Evolutionary conservation across 1,140 invertebrate genomes (phyloP).

Genomic region (Cecropterus lyciades): DNA sequence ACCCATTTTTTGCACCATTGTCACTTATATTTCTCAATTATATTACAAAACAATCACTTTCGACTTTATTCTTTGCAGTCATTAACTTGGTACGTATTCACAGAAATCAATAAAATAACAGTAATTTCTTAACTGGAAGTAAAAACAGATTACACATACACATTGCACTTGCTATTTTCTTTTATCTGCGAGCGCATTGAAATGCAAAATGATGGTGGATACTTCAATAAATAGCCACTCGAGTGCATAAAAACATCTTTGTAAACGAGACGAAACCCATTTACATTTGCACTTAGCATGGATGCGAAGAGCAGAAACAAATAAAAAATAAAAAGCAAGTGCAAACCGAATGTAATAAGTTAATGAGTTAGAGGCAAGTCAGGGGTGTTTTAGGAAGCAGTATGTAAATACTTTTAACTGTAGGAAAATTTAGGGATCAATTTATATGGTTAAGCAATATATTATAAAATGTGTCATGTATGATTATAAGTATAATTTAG

Average conservation of each 20-base stretch:
- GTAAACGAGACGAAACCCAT: slow-evolving; percentile 70
- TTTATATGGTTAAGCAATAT: too few species aligned
- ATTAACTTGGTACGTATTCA: not conserved
- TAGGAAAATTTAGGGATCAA: too few species aligned
- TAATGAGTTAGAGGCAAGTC: too few species aligned
- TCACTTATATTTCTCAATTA: too few species aligned
- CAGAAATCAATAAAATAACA: not conserved
- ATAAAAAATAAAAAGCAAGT: slow-evolving; percentile 58
- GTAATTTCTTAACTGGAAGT: not conserved
- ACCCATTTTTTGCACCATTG: too few species aligned
- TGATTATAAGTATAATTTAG: too few species aligned
- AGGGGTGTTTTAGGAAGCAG: too few species aligned
- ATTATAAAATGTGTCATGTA: too few species aligned
- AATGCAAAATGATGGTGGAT: slow-evolving; percentile 49
- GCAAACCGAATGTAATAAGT: slow-evolving; percentile 20
- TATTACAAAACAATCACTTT: too few species aligned
- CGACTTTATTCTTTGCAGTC: not conserved
- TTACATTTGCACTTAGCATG: slow-evolving; percentile 72
- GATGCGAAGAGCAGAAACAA: slow-evolving; percentile 61
- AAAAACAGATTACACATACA: slow-evolving; percentile 16
- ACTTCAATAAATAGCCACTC: slow-evolving; percentile 63
- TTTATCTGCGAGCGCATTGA: slow-evolving; percentile 36
- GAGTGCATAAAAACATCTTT: slow-evolving; percentile 71
- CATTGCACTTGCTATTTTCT: slow-evolving; percentile 3
- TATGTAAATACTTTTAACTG: too few species aligned